Conservation (phyloP, 2,888 invertebrate genomes). For the Tenthredo mesomela region DNA sequence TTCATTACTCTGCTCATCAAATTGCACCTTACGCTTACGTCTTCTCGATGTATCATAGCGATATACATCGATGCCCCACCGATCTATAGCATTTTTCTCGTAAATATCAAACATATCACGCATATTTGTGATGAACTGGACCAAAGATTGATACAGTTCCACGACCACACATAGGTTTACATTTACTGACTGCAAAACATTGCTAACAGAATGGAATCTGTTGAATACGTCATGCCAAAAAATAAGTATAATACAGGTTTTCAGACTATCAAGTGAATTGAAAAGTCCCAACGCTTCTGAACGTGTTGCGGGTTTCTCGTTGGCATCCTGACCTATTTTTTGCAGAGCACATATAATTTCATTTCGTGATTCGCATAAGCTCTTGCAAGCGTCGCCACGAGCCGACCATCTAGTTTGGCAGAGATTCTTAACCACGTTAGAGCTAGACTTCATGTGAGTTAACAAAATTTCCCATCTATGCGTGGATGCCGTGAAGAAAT, state of each 20-base stretch:
- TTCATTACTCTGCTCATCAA: conserved; percentile 16
- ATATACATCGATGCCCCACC: conserved; percentile 45
- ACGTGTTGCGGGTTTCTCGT: conserved; percentile 49
- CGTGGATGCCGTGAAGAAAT: neutral
- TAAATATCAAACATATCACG: conserved; percentile 48
- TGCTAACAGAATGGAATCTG: conserved; percentile 53
- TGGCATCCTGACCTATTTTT: conserved; percentile 22
- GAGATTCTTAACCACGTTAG: neutral
- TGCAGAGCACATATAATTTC: neutral
- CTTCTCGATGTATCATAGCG: neutral
- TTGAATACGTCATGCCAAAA: conserved; percentile 54
- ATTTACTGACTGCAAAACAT: conserved; percentile 50
- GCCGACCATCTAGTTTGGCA: conserved; percentile 3
- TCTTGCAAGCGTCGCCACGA: neutral
- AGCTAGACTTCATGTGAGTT: neutral
- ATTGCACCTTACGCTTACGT: conserved; percentile 44
- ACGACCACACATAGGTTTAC: conserved; percentile 52
- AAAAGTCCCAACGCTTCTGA: conserved; percentile 48
- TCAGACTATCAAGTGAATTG: conserved; percentile 24
- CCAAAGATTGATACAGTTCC: conserved; percentile 49
- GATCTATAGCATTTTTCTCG: conserved; percentile 51
- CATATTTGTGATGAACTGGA: conserved; percentile 31
- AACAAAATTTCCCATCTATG: neutral
- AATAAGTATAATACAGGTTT: too few species aligned
- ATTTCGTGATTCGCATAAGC: neutral